These are phyloP conservation scores for Acridotheres tristis DNA, from an alignment of 2,797 vertebrate species.

Conservation along the genomic window DNA sequence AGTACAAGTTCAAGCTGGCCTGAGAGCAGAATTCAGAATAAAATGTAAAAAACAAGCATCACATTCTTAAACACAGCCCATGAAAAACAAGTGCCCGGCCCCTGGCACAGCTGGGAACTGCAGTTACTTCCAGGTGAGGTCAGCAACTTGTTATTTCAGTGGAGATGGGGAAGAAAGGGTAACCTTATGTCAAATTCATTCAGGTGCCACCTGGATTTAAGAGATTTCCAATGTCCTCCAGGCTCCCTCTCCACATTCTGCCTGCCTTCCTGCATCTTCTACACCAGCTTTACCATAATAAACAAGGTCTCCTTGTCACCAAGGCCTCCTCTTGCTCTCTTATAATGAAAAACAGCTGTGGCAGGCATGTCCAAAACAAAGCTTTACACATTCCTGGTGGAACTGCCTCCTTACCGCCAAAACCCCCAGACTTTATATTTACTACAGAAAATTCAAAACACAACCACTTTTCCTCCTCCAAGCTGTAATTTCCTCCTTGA, in stretches of 20 bases:
- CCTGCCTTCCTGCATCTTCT: not conserved
- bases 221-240: not conserved
- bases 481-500: slow-evolving; percentile 66
- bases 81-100: not conserved
- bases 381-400: slow-evolving; percentile 61
- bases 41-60: not conserved
- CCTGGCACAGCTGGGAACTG: not conserved
- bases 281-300: not conserved
- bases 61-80: not conserved
- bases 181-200: not conserved
- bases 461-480: slow-evolving; percentile 60
- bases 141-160: not conserved
- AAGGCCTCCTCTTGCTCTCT: slow-evolving; percentile 29
- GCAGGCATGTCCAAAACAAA: slow-evolving; percentile 58
- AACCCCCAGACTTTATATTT: slow-evolving; percentile 69
- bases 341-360: slow-evolving; percentile 63
- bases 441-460: slow-evolving; percentile 63
- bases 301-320: slow-evolving; percentile 42
- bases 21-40: not conserved
- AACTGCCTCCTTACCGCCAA: slow-evolving; percentile 57
- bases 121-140: not conserved
- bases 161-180: not conserved
- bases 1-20: not conserved
- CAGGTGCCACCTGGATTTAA: not conserved
- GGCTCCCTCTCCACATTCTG: not conserved